Conservation (phyloP, 2,888 invertebrate species). For the Lamproptera curius region DNA sequence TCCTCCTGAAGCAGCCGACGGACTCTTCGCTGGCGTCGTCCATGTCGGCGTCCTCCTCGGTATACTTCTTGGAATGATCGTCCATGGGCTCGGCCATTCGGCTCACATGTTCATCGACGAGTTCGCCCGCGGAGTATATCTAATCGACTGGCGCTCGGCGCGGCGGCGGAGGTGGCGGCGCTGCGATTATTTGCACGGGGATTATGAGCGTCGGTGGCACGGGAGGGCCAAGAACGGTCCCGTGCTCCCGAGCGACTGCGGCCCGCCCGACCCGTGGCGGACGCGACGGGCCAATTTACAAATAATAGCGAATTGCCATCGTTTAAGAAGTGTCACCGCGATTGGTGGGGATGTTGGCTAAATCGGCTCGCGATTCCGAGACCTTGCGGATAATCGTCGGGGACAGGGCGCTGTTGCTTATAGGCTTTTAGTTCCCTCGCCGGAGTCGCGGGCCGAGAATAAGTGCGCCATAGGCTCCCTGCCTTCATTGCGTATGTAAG, state of each 20-base stretch:
- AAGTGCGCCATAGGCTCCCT: conserved; percentile 32
- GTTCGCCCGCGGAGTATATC: conserved; percentile 57
- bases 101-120: conserved; percentile 50
- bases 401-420: conserved; percentile 49
- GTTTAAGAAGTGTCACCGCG: conserved; percentile 75
- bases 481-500: conserved; percentile 17
- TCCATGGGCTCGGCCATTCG: conserved; percentile 56
- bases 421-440: conserved; percentile 51
- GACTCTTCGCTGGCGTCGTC: conserved; percentile 63
- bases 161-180: conserved; percentile 44
- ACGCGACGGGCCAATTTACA: conserved; percentile 74
- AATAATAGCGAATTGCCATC: conserved; percentile 77
- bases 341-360: conserved; percentile 74
- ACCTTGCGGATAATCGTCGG: conserved; percentile 72
- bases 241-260: conserved; percentile 67
- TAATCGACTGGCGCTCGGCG: conserved; percentile 68
- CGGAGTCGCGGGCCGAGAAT: conserved; percentile 51
- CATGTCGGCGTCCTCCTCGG: conserved; percentile 66
- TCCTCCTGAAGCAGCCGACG: conserved; percentile 59
- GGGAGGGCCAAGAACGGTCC: conserved; percentile 57
- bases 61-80: conserved; percentile 60
- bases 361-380: conserved; percentile 71
- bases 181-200: conserved; percentile 62
- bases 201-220: conserved; percentile 43
- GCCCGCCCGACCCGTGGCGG: conserved; percentile 53